Conservation (phyloP, 2,113 vertebrate species). For the Hoplias malabaricus region DNA sequence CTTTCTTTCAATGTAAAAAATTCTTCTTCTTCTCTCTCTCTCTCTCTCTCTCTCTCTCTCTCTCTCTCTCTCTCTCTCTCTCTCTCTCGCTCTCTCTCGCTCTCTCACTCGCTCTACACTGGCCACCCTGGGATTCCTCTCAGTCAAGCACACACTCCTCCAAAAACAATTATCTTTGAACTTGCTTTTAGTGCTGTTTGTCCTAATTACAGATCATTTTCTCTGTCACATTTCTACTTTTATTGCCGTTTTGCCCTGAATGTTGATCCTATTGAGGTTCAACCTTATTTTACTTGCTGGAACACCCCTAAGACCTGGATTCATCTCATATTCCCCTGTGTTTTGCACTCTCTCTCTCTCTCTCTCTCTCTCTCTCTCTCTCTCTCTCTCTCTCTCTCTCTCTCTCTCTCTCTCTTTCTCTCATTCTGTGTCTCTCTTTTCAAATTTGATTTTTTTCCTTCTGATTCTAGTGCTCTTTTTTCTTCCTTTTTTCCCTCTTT, state of each 20-base stretch:
- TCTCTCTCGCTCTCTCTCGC: slow-evolving; percentile 1
- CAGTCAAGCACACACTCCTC: slow-evolving; percentile 64
- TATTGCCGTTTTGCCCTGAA: slow-evolving; percentile 65
- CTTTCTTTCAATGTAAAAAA: slow-evolving; percentile 16
- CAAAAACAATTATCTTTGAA: slow-evolving; percentile 65
- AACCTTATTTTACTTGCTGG: slow-evolving; percentile 63
- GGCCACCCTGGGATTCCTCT: slow-evolving; percentile 69
- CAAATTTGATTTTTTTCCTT: slow-evolving; percentile 50
- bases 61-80: slow-evolving; percentile 27
- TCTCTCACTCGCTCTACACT: slow-evolving; percentile 45
- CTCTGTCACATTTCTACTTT: slow-evolving; percentile 58
- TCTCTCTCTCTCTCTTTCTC: no score
- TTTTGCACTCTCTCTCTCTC: slow-evolving; percentile 41
- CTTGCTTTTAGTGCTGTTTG: slow-evolving; percentile 63
- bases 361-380: slow-evolving; percentile 22
- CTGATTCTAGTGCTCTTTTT: slow-evolving; percentile 6
- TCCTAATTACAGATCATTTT: slow-evolving; percentile 69
- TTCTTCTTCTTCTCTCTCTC: no score
- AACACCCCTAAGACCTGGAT: slow-evolving; percentile 65
- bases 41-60: slow-evolving; percentile 27
- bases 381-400: slow-evolving; percentile 35
- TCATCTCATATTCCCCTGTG: slow-evolving; percentile 59
- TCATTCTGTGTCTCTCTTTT: no score
- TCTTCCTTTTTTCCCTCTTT: slow-evolving; percentile 40
- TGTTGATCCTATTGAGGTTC: slow-evolving; percentile 66